Percentiles rank a stretch among this genome's conserved stretches.
Evolutionary conservation across 2,888 invertebrate genomes (phyloP).

Genomic region (Gastracanthus pulcherrimus): DNA sequence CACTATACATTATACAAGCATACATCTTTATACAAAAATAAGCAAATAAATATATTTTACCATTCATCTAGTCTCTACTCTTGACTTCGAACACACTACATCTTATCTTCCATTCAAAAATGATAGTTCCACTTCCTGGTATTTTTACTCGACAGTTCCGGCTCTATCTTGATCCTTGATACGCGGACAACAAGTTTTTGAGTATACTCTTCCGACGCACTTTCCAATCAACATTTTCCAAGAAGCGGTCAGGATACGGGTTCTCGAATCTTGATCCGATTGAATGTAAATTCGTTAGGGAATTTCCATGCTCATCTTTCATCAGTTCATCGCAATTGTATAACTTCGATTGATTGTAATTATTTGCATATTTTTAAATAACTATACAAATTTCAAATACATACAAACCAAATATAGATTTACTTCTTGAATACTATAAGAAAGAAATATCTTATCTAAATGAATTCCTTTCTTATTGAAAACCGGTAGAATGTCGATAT

Average conservation of each 20-base stretch:
- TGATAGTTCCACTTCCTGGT: background rate
- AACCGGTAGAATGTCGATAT: too few species aligned
- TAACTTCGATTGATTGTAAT: background rate
- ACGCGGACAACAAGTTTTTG: conserved; percentile 1
- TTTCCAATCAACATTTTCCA: background rate
- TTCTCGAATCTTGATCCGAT: background rate
- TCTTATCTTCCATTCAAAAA: background rate
- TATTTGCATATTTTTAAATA: too few species aligned
- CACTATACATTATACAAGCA: too few species aligned
- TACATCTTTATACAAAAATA: background rate
- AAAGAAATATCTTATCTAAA: too few species aligned
- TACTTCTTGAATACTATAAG: too few species aligned
- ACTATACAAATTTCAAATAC: too few species aligned
- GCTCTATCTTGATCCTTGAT: background rate
- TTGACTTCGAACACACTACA: background rate
- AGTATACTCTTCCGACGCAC: background rate
- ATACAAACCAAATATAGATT: too few species aligned
- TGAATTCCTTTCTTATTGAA: too few species aligned
- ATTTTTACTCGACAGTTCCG: background rate
- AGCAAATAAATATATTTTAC: background rate
- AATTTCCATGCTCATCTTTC: background rate
- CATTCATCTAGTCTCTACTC: background rate
- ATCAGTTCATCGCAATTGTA: background rate
- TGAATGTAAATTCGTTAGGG: background rate
- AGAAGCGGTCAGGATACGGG: background rate